These are phyloP conservation scores for Ceramica pisi DNA, from an alignment of 2,888 invertebrate species.

Conservation along the genomic window DNA sequence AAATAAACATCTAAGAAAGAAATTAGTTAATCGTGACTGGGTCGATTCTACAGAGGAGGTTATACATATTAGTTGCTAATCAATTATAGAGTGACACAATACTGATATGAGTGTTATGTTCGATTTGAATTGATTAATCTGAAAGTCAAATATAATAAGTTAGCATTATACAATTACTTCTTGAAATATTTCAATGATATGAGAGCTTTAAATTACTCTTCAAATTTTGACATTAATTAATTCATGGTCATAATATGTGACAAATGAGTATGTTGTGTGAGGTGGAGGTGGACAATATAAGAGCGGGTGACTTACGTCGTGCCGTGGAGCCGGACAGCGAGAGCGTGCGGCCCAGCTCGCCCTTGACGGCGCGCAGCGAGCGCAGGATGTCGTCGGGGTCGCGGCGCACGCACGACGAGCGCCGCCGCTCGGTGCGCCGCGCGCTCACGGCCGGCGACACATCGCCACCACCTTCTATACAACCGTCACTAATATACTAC, in stretches of 20 bases:
- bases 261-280: slow-evolving; percentile 32
- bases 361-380: slow-evolving; percentile 95
- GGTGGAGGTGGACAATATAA: slow-evolving; percentile 12
- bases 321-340: slow-evolving; percentile 94
- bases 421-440: slow-evolving; percentile 92
- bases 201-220: slow-evolving; percentile 16
- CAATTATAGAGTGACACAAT: slow-evolving; percentile 29
- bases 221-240: slow-evolving; percentile 8
- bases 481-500: slow-evolving; percentile 65
- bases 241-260: slow-evolving; percentile 20
- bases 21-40: slow-evolving; percentile 48
- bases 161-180: not conserved
- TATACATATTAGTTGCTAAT: slow-evolving; percentile 28
- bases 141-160: slow-evolving; percentile 38
- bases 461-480: slow-evolving; percentile 77
- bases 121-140: slow-evolving; percentile 36
- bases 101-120: slow-evolving; percentile 46
- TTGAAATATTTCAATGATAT: not conserved
- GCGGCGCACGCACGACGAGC: slow-evolving; percentile 95
- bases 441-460: slow-evolving; percentile 75
- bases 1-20: slow-evolving; percentile 60
- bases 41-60: slow-evolving; percentile 45
- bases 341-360: slow-evolving; percentile 95
- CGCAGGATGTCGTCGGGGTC: slow-evolving; percentile 96
- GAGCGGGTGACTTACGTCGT: slow-evolving; percentile 92